Evolutionary conservation across 2,797 vertebrate genomes (phyloP).

Genomic region (Picus viridis): DNA sequence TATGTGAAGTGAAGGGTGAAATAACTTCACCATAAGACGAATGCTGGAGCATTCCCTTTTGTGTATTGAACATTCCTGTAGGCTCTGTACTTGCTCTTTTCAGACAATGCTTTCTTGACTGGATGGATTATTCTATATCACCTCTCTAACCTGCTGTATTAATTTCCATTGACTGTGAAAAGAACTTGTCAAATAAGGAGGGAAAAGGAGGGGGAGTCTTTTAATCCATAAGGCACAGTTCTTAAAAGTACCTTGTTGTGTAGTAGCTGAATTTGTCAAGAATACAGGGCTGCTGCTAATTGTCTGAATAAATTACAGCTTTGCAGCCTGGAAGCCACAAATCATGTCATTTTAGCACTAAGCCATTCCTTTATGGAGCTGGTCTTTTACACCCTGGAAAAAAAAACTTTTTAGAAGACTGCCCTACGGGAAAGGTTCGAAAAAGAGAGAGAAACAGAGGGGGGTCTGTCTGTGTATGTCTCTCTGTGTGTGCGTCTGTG

Average conservation of each 20-base stretch:
- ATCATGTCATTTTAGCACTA: slow-evolving; percentile 60
- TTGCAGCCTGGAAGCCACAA: slow-evolving; percentile 57
- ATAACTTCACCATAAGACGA: slow-evolving; percentile 57
- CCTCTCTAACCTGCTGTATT: slow-evolving; percentile 68
- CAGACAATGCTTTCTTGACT: slow-evolving; percentile 50
- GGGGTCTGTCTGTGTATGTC: too few relatives aligned
- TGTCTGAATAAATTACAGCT: slow-evolving; percentile 64
- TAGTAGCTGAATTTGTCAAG: slow-evolving; percentile 45
- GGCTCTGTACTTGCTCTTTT: slow-evolving; percentile 45
- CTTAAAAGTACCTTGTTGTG: slow-evolving; percentile 50
- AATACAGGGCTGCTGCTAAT: slow-evolving; percentile 61
- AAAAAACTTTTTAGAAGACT: slow-evolving; percentile 42
- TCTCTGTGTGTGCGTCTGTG: too few relatives aligned
- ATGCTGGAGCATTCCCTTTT: not conserved
- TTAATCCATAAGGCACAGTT: slow-evolving; percentile 40
- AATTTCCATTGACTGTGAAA: slow-evolving; percentile 67
- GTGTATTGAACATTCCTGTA: slow-evolving; percentile 51
- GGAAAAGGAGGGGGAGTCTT: not conserved
- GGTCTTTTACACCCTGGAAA: slow-evolving; percentile 49
- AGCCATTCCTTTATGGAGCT: slow-evolving; percentile 49
- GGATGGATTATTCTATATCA: slow-evolving; percentile 67
- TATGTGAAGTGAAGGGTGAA: slow-evolving; percentile 48
- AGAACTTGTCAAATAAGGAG: slow-evolving; percentile 52
- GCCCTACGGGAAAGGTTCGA: not conserved
- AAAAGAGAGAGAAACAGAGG: not conserved